These are phyloP conservation scores for Pygoscelis antarcticus DNA, from an alignment of 2,113 vertebrate species.

Conservation along the genomic window DNA sequence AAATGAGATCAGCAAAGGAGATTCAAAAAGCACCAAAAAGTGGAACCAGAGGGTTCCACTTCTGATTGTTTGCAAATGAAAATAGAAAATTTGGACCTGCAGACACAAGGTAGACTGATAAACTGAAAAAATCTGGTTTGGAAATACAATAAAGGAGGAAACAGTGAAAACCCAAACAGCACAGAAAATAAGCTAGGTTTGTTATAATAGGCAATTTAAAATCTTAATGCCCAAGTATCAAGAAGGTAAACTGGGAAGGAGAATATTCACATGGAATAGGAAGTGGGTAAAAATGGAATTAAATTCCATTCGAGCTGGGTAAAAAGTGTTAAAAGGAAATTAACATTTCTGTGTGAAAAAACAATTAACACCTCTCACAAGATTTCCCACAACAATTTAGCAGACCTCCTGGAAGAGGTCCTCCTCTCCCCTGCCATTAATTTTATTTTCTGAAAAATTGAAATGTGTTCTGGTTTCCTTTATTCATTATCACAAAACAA, in stretches of 20 bases:
- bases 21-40: background rate
- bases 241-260: background rate
- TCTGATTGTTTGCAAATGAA: background rate
- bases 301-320: background rate
- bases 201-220: background rate
- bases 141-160: background rate
- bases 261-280: background rate
- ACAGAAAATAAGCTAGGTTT: background rate
- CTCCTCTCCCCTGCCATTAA: background rate
- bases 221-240: background rate
- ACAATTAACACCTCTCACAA: background rate
- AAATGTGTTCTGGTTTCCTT: background rate
- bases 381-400: background rate
- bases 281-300: background rate
- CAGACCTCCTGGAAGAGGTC: background rate
- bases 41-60: background rate
- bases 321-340: background rate
- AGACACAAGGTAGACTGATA: background rate
- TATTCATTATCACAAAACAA: background rate
- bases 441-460: background rate
- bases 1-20: background rate
- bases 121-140: background rate
- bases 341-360: background rate
- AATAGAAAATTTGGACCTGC: background rate
- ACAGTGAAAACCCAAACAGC: background rate